phyloP scores from a whole-genome alignment of 2,888 invertebrate genomes.

The Apamea anceps region DNA sequence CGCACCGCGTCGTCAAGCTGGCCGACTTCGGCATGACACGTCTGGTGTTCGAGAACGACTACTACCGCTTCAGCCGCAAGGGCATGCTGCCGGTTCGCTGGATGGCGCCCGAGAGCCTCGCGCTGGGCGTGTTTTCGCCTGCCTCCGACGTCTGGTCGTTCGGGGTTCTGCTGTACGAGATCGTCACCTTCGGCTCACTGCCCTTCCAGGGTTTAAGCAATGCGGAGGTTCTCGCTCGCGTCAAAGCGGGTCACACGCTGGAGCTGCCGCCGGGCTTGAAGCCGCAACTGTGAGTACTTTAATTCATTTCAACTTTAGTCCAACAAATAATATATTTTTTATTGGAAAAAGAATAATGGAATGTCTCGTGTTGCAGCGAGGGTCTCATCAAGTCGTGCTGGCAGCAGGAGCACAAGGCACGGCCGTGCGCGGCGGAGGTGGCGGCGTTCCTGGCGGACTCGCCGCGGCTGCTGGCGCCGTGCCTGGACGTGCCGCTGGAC shows the following conservation, averaged over 20 bases:
- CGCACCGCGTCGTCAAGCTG: conserved; percentile 93
- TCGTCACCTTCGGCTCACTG: conserved; percentile 97
- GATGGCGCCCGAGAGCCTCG: conserved; percentile 98
- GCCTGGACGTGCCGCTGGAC: conserved; percentile 93
- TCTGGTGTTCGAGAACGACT: conserved; percentile 96
- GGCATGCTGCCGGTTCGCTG: conserved; percentile 97
- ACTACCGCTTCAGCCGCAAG: conserved; percentile 96
- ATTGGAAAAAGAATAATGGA: neutral
- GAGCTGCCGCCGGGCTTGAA: conserved; percentile 94
- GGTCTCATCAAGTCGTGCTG: conserved; percentile 95
- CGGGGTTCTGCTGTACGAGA: conserved; percentile 96
- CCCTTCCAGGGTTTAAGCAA: conserved; percentile 97
- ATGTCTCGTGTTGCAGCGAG: conserved; percentile 88
- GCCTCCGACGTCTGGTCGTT: conserved; percentile 97
- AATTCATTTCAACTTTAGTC: neutral
- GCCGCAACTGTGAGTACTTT: conserved; percentile 93
- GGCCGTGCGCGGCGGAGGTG: conserved; percentile 94
- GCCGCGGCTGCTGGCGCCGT: conserved; percentile 94
- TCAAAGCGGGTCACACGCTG: conserved; percentile 94
- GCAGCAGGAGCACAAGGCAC: conserved; percentile 92
- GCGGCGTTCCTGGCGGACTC: conserved; percentile 95
- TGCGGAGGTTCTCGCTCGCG: conserved; percentile 94
- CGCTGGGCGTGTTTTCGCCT: conserved; percentile 95
- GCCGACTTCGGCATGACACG: conserved; percentile 98
- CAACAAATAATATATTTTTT: neutral